Base-by-base conservation (phyloP, 2,113 vertebrate genomes). In the Rutilus rutilus region DNA sequence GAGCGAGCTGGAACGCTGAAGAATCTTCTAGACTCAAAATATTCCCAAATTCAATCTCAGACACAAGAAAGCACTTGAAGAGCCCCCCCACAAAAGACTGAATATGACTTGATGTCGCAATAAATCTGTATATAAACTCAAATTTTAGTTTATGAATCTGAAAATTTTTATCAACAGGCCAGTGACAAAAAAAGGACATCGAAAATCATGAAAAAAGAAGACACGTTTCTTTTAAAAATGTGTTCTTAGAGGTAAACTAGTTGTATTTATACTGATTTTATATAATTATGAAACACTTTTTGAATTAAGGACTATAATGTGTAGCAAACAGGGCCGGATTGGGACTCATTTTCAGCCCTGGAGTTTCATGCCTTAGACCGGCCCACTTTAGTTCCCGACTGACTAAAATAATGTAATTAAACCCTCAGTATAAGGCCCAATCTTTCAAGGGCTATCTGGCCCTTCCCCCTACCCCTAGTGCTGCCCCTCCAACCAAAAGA, bases 1-100 rank as follows among this genome's bases (percentile, higher is more conserved):
- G 65, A 65, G 27, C 27, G 30, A 39, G 27, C 21, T 52, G 27
- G 36, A 45, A 78, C 33, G 42, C 23, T 21, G 25, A 33, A n/a
- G 59, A 50, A 59, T 39, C 39, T 45, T 64, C 36, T 27, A 25
- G n/a, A 45, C n/a, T 80, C 39, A 10, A 62, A 80, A 74, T 74
- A 74, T 74, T 73, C 69, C 69, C 69, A 21, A 73, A 73, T 73
- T 74, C 42, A 47, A 74, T 74, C 71, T 74, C 42, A 47, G 39
- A 74, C 71, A 27, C 23, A n/a, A n/a, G 23, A 74, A 21, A 74
- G 12, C 39, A 74, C 71, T 11, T 47, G 71, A 74, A 47, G 39
- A 74, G 23, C 9, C 21, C 23, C 4, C 4, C 11, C n/a, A 12
- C 45, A 74, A 74, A 74, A 47, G 2, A 47, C 71, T 74, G 4